These are phyloP conservation scores for Anguilla megastoma DNA, from an alignment of 2,797 vertebrate genomes.

Conservation along the genomic window DNA sequence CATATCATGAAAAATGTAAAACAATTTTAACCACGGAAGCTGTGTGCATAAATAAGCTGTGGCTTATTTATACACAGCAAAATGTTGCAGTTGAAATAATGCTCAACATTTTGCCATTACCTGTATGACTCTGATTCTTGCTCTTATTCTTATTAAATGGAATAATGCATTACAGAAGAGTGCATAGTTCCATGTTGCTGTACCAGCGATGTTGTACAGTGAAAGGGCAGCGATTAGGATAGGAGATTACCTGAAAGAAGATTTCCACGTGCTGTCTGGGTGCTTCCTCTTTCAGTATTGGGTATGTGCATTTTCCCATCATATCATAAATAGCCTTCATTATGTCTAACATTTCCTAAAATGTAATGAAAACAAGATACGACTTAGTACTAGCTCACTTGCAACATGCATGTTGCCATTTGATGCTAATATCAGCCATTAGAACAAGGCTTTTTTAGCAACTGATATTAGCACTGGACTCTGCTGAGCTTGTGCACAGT, in stretches of 20 bases:
- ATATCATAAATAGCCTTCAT: conserved; percentile 99
- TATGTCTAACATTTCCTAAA: conserved; percentile 97
- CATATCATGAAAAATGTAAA: background rate
- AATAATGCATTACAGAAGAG: background rate
- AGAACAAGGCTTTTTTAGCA: background rate
- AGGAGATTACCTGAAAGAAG: conserved; percentile 87
- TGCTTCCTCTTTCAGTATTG: conserved; percentile 91
- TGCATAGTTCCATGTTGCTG: background rate
- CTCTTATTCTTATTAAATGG: too few species aligned
- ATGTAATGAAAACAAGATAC: conserved; percentile 21
- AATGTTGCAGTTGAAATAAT: too few species aligned
- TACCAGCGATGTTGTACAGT: background rate
- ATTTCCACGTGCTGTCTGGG: conserved; percentile 94
- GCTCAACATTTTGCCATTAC: too few species aligned
- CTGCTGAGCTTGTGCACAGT: too few species aligned
- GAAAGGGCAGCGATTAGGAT: background rate
- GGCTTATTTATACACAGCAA: too few species aligned
- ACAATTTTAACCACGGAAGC: background rate
- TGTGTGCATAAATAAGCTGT: background rate
- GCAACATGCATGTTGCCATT: background rate
- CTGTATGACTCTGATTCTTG: too few species aligned
- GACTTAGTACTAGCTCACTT: background rate
- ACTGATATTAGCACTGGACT: background rate
- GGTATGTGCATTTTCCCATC: conserved; percentile 99
- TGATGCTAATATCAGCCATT: background rate